phyloP scores from a whole-genome alignment of 2,888 invertebrate species.

The Calameuta pallipes region DNA sequence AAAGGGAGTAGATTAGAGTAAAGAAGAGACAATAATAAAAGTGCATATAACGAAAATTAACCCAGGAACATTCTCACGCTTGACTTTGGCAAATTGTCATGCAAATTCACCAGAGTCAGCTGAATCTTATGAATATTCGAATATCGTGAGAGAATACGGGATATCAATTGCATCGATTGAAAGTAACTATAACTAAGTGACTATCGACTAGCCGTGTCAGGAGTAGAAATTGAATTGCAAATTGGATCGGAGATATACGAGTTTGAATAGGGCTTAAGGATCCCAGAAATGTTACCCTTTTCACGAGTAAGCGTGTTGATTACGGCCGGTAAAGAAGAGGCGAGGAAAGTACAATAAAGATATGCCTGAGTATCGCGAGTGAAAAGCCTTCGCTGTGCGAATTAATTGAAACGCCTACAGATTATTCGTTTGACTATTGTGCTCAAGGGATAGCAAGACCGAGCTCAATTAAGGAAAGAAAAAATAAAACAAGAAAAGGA shows the following conservation, averaged over 20 bases:
- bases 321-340: neutral
- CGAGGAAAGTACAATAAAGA: neutral
- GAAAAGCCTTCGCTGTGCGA: neutral
- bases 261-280: neutral
- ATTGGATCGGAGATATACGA: neutral
- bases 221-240: neutral
- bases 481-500: neutral
- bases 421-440: neutral
- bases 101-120: neutral
- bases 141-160: neutral
- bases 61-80: neutral
- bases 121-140: neutral
- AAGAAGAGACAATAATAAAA: neutral
- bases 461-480: neutral
- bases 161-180: neutral
- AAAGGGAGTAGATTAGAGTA: neutral
- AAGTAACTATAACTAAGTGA: neutral
- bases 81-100: neutral
- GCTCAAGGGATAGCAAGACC: neutral
- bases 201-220: neutral
- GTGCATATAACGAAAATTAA: neutral
- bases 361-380: neutral
- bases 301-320: neutral
- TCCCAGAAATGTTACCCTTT: neutral
- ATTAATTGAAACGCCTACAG: neutral